A percentile compares a stretch with the other conserved stretches of the same genome.
Evolutionary conservation across 2,888 invertebrate genomes (phyloP).

Genomic region (Camptogramma bilineatum): DNA sequence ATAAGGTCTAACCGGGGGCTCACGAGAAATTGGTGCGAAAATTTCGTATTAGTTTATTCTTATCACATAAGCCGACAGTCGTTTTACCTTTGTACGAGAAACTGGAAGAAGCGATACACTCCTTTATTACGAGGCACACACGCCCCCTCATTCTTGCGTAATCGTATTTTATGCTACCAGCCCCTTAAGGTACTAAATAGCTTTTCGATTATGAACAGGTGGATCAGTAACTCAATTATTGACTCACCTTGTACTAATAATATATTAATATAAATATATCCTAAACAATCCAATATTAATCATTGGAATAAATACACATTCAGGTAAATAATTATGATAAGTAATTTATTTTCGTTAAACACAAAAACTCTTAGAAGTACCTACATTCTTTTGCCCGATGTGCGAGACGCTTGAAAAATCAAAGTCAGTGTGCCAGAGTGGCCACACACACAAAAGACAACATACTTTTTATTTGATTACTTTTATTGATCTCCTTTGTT

Average conservation of each 20-base stretch:
- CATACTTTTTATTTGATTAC: neutral
- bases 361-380: no score
- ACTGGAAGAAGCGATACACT: constrained; percentile 13
- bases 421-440: no score
- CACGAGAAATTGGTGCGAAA: constrained; percentile 75
- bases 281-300: no score
- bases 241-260: neutral
- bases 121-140: constrained; percentile 7
- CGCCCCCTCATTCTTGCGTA: constrained; percentile 6
- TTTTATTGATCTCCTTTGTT: neutral
- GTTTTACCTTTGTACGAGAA: constrained; percentile 49
- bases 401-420: no score
- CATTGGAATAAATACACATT: no score
- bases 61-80: constrained; percentile 62
- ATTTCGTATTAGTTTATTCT: constrained; percentile 76
- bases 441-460: neutral
- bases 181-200: constrained; percentile 6
- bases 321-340: no score
- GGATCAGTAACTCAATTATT: neutral
- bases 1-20: constrained; percentile 74
- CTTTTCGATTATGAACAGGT: neutral
- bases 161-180: constrained; percentile 11
- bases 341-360: no score
- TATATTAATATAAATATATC: no score
- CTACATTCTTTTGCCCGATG: no score